phyloP scores from a whole-genome alignment of 2,113 vertebrate genomes.

The Phyllostomus discolor region DNA sequence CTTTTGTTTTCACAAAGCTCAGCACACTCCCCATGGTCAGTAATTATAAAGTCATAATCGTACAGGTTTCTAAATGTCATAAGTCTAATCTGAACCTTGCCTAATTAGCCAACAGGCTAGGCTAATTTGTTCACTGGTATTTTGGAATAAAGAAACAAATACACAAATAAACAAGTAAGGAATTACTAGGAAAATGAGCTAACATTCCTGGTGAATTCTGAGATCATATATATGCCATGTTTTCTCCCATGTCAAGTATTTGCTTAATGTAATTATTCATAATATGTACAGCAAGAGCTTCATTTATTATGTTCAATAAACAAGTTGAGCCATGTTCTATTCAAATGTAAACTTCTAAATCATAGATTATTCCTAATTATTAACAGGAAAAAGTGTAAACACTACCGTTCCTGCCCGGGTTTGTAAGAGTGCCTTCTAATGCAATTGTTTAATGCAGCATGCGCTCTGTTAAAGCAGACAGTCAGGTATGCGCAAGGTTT shows the following conservation, averaged over 20 bases:
- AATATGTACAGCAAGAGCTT: background rate
- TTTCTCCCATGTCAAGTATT: conserved; percentile 50
- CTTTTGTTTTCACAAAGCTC: background rate
- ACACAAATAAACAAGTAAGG: background rate
- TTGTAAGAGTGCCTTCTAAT: background rate
- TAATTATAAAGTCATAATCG: conserved; percentile 41
- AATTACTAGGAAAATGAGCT: conserved; percentile 7
- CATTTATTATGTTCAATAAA: conserved; percentile 22
- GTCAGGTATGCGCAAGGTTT: background rate
- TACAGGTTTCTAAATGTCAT: conserved; percentile 36
- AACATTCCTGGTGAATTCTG: conserved; percentile 43
- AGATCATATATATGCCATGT: conserved; percentile 21
- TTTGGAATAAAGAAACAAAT: conserved; percentile 11
- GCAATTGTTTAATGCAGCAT: background rate
- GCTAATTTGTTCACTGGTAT: conserved; percentile 53
- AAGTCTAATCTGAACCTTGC: conserved; percentile 4
- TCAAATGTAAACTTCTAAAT: conserved; percentile 42
- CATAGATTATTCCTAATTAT: conserved; percentile 42
- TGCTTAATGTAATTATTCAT: conserved; percentile 52
- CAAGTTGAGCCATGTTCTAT: conserved; percentile 13
- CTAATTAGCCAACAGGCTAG: conserved; percentile 55
- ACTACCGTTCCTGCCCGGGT: background rate
- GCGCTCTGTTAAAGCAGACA: background rate
- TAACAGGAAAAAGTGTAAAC: background rate
- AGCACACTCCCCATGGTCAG: background rate